Conservation (phyloP, 1,140 invertebrate genomes). For the Diachasmimorpha longicaudata region DNA sequence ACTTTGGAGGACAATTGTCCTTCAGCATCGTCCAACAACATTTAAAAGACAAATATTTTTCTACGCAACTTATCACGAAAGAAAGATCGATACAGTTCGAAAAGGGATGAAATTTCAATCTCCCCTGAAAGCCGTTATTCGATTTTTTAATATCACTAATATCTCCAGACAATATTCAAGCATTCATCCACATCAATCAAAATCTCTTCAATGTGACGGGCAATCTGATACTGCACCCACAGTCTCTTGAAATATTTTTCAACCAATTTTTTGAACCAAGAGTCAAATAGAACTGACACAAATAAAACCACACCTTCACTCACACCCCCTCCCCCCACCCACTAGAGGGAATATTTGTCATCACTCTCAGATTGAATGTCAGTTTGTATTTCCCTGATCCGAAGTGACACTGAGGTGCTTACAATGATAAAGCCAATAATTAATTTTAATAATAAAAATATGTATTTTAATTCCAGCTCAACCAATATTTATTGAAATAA, state of each 20-base stretch:
- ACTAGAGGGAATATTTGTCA: background rate
- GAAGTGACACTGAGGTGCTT: too few species aligned
- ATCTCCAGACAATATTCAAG: constrained; percentile 50
- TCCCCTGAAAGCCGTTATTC: too few species aligned
- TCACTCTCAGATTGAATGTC: background rate
- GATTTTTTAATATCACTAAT: constrained; percentile 53
- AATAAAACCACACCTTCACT: background rate
- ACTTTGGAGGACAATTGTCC: too few species aligned
- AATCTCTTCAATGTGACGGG: constrained; percentile 34
- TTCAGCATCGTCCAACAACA: too few species aligned
- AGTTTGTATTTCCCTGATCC: background rate
- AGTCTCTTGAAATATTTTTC: background rate
- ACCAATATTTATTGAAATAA: too few species aligned
- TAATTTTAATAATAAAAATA: too few species aligned
- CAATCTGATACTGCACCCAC: constrained; percentile 37
- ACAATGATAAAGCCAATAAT: too few species aligned
- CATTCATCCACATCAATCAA: constrained; percentile 52
- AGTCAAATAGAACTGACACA: background rate
- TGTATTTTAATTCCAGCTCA: too few species aligned
- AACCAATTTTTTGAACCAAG: background rate
- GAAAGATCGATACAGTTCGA: constrained; percentile 4
- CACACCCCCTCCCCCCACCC: too few species aligned
- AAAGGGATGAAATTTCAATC: constrained; percentile 35
- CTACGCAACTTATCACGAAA: too few species aligned
- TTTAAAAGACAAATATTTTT: too few species aligned